Evolutionary conservation across 2,888 invertebrate genomes (phyloP), one percentile per base, ranked within the genome.

Genomic region (Andrena trimmerana): DNA sequence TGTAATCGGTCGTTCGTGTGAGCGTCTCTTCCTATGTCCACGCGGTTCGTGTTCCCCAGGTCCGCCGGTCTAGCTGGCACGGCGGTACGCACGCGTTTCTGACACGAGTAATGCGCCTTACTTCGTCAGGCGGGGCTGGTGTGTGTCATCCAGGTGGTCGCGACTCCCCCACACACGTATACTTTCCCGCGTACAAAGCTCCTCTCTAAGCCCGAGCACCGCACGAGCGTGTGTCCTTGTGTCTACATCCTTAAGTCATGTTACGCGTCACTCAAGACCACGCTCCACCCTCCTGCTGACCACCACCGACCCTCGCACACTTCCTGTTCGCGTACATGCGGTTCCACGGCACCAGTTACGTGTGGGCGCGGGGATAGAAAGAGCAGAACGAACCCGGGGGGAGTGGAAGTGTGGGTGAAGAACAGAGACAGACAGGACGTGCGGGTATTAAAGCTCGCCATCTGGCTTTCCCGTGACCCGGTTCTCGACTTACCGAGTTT

Each of bases 401-500:
- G 24, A 20, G 31, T 13, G 31, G 13, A 1, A 16, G 16, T 0
- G 16, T 42, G 42, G 1, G 42, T 13, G 42, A 42, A 5, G 42
- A 42, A 42, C 42, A 33, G 65, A 62, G 57, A 74, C 59, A 36
- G 69, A 42, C 66, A 52, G 62, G 36, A 68, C 67, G 74, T 60
- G 78, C 71, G 33, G 78, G 84, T 72, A 76, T 76, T 86, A 85
- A 81, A 86, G 83, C 86, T 78, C 74, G 80, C 86, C 86, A 86
- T 84, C 84, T 85, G 87, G 81, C 72, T 85, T 85, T 86, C 84
- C 80, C 81, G 79, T 87, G 86, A 86, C 87, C 87, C 73, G 83
- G 72, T 86, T 87, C 85, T 85, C 81, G 87, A 87, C 86, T 83
- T 81, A 83, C 85, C 83, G 83, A 85, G 85, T 85, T 85, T 85